phyloP scores from a whole-genome alignment of 2,888 invertebrate species.

The Ypsolopha sequella region DNA sequence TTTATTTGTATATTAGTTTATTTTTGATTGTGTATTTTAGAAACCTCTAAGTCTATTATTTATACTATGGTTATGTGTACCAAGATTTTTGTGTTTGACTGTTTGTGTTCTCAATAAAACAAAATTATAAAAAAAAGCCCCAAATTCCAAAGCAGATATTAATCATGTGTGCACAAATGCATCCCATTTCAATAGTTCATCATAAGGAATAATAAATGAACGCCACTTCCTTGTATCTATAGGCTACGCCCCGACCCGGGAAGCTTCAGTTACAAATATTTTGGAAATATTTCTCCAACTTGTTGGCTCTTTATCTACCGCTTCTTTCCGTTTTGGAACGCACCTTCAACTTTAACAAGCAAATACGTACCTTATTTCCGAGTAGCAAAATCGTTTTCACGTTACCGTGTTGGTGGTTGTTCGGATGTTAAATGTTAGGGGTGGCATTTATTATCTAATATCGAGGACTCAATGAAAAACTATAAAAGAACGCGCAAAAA shows the following conservation, averaged over 20 bases:
- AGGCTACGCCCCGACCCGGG: constrained; percentile 36
- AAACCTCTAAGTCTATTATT: too few relatives aligned
- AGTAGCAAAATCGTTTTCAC: constrained; percentile 7
- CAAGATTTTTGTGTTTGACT: too few relatives aligned
- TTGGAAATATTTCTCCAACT: constrained; percentile 69
- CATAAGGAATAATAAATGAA: constrained; percentile 11
- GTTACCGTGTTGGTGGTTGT: neutral
- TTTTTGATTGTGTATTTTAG: too few relatives aligned
- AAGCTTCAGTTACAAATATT: constrained; percentile 62
- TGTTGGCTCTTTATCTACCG: constrained; percentile 66
- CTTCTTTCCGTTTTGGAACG: constrained; percentile 62
- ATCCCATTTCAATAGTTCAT: constrained; percentile 14
- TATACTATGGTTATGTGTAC: too few relatives aligned
- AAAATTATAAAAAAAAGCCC: too few relatives aligned
- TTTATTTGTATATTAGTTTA: too few relatives aligned
- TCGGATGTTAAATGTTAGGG: constrained; percentile 12
- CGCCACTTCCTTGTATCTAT: constrained; percentile 24
- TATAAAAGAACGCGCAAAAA: constrained; percentile 63
- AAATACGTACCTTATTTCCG: constrained; percentile 5
- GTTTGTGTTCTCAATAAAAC: too few relatives aligned
- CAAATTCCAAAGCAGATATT: neutral
- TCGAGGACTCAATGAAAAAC: constrained; percentile 62
- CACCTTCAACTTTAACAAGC: neutral
- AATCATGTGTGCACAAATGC: constrained; percentile 13
- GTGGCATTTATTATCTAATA: constrained; percentile 47